Evolutionary conservation across 2,888 invertebrate species (phyloP).

Genomic region (Acronicta leporina): DNA sequence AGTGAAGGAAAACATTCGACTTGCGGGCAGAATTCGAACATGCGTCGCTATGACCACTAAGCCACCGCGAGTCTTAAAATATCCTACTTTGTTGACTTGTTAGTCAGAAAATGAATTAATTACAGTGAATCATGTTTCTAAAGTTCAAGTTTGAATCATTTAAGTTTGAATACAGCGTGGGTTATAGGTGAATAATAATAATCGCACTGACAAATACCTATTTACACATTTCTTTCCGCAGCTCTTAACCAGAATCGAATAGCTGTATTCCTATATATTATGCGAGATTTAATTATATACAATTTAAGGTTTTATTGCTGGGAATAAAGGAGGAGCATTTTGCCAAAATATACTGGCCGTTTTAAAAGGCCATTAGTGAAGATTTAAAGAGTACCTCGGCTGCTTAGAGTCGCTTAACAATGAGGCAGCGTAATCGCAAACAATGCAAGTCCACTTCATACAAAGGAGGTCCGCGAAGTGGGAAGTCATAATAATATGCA

Average conservation of each 20-base stretch:
- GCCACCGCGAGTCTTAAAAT: too few species aligned
- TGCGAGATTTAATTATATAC: constrained; percentile 68
- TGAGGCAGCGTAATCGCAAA: constrained; percentile 75
- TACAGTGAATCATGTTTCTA: too few species aligned
- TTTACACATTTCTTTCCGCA: not conserved
- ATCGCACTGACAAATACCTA: not conserved
- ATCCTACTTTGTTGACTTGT: too few species aligned
- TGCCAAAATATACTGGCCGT: constrained; percentile 76
- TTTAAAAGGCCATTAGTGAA: constrained; percentile 84
- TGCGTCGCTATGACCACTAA: too few species aligned
- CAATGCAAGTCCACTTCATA: constrained; percentile 69
- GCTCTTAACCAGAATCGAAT: constrained; percentile 31
- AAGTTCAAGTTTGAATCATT: too few species aligned
- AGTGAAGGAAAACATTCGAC: too few species aligned
- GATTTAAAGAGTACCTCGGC: constrained; percentile 81
- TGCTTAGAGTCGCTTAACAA: constrained; percentile 80
- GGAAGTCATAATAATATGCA: constrained; percentile 58
- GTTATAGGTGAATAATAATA: too few species aligned
- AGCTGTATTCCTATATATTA: constrained; percentile 56
- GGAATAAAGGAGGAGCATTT: constrained; percentile 70
- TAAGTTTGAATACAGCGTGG: too few species aligned
- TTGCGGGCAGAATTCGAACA: too few species aligned
- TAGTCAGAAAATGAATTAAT: too few species aligned
- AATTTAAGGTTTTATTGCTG: constrained; percentile 69
- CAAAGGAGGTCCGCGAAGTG: constrained; percentile 63